Evolutionary conservation across 1,140 invertebrate genomes (phyloP), one percentile per base, ranked within the genome.

Genomic region (Tachypleus tridentatus): DNA sequence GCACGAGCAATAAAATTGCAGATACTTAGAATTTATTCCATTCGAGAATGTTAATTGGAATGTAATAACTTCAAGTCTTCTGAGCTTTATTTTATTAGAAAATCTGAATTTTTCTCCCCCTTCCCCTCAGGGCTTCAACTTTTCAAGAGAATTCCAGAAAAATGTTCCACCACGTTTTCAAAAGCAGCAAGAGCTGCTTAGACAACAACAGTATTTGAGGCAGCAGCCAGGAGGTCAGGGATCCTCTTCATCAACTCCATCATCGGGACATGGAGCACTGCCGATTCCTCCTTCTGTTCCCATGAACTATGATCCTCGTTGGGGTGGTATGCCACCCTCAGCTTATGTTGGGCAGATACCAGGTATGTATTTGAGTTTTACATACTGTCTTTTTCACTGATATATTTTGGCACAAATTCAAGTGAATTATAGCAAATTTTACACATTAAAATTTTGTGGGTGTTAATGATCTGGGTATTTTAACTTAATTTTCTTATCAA

Each of bases 151-250:
- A 59, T 91, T 88, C 75, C 85, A 88, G 75, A 84, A 81, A 58
- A 87, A 89, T 78, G 80, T 93, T 69, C 89, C 91, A 51, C 91
- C 91, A 53, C 80, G 91, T 57, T 92, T 94, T 76, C 84, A 88
- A 73, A 89, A 87, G 71, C 87, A 89, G 63, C 72, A 72, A 59
- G 72, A 72, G 51, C 72, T 74, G 50, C 61, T 58, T 51, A 67
- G 66, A 64, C 64, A 65, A 50, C 60, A 73, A 52, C 62, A 63
- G 62, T 64, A 29, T 58, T 9, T 64, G 5, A 48, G 60, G 7
- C 61, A 66, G 11, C 64, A 64, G n/a, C 61, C 64, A 48, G 63
- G 58, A 9, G 67, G 64, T 6, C 68, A 69, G 48, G 57, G 58
- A 6, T 48, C 59, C 51, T 47, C 53, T 48, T 10, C 4, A 58